Evolutionary conservation across 92 coral and sea anemone genomes (phyloP), one percentile per base, ranked within the genome.

Genomic region (Porites evermanni): DNA sequence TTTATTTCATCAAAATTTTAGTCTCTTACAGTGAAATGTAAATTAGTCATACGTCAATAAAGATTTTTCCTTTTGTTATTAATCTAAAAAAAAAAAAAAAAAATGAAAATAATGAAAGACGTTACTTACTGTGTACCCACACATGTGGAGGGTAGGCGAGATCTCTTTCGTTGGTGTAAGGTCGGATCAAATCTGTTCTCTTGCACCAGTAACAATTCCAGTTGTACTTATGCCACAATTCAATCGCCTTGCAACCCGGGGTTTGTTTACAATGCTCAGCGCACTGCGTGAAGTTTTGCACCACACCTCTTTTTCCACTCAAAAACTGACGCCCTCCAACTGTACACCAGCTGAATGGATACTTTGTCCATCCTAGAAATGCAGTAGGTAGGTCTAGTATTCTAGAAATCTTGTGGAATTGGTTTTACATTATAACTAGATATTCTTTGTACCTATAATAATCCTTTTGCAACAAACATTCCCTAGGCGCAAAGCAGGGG

Each of bases 121-220:
- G 47, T 38, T 4, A 38, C 81, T 60, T 77, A 77, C 70, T 77
- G 61, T 60, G 81, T n/a, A 77, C 81, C 81, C 81, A 77, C 8
- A 77, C 81, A 20, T 77, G 81, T 9, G 18, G 70, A 29, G 81
- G 81, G 17, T 77, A 77, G 53, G 81, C 81, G 68, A 77, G 70
- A 77, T 77, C 81, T 7, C 1, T 1, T 24, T 17, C 0, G 26
- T 77, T 77, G 29, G 81, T 60, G 14, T 77, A 77, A 7, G 69
- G 69, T 7, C 29, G 17, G 38, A 77, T 77, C 7, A 16, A 26
- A 18, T 53, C 29, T 17, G 18, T 16, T 12, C 63, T 54, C 14
- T 7, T 61, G 8, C 81, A 77, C 47, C 26, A 69, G 81, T 13
- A 77, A n/a, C 81, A 77, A 2, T 51, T 53, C 53, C 63, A 61